A percentile compares a stretch with the other conserved stretches of the same genome.
These are phyloP conservation scores for Bombus sibiricus DNA, from an alignment of 1,140 invertebrate genomes.

Conservation along the genomic window DNA sequence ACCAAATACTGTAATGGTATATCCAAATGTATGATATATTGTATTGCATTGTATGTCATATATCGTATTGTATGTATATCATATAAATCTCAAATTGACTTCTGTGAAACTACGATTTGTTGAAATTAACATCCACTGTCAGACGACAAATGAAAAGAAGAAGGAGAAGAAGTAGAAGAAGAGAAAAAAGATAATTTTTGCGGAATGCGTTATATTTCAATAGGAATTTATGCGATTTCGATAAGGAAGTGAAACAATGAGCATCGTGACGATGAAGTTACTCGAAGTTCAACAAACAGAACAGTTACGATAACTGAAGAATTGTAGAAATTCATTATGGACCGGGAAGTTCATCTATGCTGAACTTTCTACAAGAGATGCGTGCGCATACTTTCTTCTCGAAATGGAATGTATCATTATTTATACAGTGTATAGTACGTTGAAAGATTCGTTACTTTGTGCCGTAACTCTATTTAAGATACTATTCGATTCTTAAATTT, in stretches of 20 bases:
- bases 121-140: not conserved
- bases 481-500: too few relatives aligned
- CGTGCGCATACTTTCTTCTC: not conserved
- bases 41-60: too few relatives aligned
- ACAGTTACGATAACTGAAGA: conserved; percentile 51
- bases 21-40: too few relatives aligned
- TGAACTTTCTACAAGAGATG: conserved; percentile 29
- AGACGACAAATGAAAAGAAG: not conserved
- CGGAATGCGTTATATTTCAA: not conserved
- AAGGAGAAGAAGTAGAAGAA: not conserved
- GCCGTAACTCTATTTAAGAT: too few relatives aligned
- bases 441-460: not conserved
- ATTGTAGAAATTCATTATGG: conserved; percentile 52
- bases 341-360: conserved; percentile 32
- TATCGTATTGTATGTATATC: too few relatives aligned
- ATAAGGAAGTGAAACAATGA: conserved; percentile 43
- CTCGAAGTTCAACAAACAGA: conserved; percentile 42
- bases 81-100: not conserved
- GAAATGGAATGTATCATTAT: not conserved
- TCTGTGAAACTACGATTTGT: not conserved
- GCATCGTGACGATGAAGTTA: conserved; percentile 41
- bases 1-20: too few relatives aligned
- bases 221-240: conserved; percentile 51
- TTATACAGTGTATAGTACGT: not conserved
- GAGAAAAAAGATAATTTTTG: not conserved